phyloP scores from a whole-genome alignment of 2,113 vertebrate genomes.

The Amblyopsis rosae region DNA sequence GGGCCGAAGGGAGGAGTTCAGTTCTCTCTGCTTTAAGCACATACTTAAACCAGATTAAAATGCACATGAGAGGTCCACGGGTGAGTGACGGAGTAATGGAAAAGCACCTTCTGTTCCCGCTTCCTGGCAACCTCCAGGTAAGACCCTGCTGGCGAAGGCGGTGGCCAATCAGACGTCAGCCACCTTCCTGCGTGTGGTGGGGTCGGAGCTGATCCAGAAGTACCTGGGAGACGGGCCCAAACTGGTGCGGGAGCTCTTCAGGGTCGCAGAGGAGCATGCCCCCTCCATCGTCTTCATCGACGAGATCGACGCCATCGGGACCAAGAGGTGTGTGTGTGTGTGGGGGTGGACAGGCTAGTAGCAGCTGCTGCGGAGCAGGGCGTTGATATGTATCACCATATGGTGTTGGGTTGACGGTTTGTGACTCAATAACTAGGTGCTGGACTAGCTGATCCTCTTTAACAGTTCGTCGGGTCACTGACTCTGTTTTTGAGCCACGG shows the following conservation, averaged over 20 bases:
- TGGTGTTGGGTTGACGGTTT: neutral
- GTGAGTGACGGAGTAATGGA: too few relatives aligned
- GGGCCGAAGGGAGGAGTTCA: too few relatives aligned
- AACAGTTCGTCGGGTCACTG: too few relatives aligned
- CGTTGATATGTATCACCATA: neutral
- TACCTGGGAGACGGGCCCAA: constrained; percentile 95
- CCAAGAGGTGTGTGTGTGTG: constrained; percentile 82
- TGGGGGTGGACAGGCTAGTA: neutral
- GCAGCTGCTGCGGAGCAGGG: neutral
- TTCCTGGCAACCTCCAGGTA: constrained; percentile 76
- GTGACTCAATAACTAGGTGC: too few relatives aligned
- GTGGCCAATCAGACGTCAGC: constrained; percentile 98
- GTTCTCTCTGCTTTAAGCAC: neutral
- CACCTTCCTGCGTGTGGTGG: constrained; percentile 95
- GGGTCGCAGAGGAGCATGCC: constrained; percentile 94
- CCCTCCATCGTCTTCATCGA: constrained; percentile 98
- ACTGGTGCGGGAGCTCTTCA: constrained; percentile 92
- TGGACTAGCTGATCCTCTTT: too few relatives aligned
- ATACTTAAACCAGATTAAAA: neutral
- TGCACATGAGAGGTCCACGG: too few relatives aligned
- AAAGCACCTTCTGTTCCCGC: neutral
- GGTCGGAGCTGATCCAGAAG: constrained; percentile 97
- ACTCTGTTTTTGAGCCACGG: too few relatives aligned
- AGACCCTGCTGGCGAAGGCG: constrained; percentile 95
- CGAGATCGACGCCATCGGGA: constrained; percentile 96